phyloP scores from a whole-genome alignment of 2,113 vertebrate species.

The Lonchura striata region DNA sequence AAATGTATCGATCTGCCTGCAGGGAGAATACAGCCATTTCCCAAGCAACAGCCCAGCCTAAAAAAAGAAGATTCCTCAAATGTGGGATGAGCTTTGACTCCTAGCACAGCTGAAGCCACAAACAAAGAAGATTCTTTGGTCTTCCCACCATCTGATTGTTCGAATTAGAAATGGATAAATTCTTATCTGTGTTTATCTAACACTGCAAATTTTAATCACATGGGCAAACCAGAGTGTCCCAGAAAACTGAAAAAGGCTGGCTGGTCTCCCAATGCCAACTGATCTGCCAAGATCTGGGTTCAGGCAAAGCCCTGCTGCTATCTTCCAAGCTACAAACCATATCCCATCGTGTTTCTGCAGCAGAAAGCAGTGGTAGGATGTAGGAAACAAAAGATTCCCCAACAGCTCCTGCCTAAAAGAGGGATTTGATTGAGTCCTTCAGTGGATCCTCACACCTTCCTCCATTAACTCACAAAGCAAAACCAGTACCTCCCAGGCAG shows the following conservation, averaged over 20 bases:
- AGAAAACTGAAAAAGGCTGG: conserved; percentile 17
- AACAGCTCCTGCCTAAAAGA: background rate
- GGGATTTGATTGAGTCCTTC: background rate
- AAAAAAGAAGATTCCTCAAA: background rate
- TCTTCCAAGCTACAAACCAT: background rate
- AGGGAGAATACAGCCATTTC: conserved; percentile 17
- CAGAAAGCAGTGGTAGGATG: background rate
- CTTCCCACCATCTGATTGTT: background rate
- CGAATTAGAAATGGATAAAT: background rate
- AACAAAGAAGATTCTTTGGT: background rate
- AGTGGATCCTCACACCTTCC: background rate
- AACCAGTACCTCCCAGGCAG: background rate
- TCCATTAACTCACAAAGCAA: background rate
- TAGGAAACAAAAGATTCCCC: background rate
- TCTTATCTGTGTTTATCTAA: background rate
- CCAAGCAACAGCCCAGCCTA: background rate
- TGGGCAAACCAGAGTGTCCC: background rate
- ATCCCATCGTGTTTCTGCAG: background rate
- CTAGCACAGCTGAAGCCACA: background rate
- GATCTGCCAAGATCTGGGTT: background rate
- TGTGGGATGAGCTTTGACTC: background rate
- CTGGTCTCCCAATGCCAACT: background rate
- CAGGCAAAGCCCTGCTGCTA: background rate
- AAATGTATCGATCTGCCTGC: conserved; percentile 36
- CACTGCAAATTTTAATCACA: background rate